These are phyloP conservation scores for Varecia variegata DNA, from an alignment of 2,797 vertebrate species.

Conservation along the genomic window DNA sequence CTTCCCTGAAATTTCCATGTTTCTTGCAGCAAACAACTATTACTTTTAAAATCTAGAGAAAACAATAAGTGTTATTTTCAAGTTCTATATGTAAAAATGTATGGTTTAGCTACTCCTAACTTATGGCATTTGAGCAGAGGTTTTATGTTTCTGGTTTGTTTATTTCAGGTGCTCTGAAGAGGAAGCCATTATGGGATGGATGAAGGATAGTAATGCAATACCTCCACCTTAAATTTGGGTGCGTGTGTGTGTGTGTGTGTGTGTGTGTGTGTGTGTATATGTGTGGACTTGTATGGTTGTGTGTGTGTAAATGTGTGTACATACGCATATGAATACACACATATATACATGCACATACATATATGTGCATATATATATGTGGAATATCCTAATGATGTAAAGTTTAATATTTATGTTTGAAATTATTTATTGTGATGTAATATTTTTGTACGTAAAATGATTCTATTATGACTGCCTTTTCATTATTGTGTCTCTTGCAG, in stretches of 20 bases:
- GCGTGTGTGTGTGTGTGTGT: neutral
- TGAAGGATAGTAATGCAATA: conserved; percentile 89
- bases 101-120: neutral
- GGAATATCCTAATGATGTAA: conserved; percentile 87
- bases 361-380: conserved; percentile 80
- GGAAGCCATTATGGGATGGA: conserved; percentile 80
- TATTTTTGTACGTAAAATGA: conserved; percentile 90
- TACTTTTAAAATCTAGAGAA: neutral
- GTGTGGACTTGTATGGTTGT: conserved; percentile 61
- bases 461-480: conserved; percentile 86
- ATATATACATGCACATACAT: conserved; percentile 69
- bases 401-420: conserved; percentile 91
- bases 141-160: neutral
- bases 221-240: conserved; percentile 85
- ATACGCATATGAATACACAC: conserved; percentile 67
- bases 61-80: neutral
- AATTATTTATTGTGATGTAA: conserved; percentile 92
- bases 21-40: neutral
- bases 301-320: conserved; percentile 61
- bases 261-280: conserved; percentile 66
- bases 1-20: neutral
- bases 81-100: neutral
- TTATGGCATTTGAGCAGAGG: neutral
- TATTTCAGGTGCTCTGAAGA: conserved; percentile 81
- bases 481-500: conserved; percentile 82